A percentile compares a stretch with the other conserved stretches of the same genome.
Evolutionary conservation across 2,113 vertebrate genomes (phyloP).

Genomic region (Microcebus griseorufus): DNA sequence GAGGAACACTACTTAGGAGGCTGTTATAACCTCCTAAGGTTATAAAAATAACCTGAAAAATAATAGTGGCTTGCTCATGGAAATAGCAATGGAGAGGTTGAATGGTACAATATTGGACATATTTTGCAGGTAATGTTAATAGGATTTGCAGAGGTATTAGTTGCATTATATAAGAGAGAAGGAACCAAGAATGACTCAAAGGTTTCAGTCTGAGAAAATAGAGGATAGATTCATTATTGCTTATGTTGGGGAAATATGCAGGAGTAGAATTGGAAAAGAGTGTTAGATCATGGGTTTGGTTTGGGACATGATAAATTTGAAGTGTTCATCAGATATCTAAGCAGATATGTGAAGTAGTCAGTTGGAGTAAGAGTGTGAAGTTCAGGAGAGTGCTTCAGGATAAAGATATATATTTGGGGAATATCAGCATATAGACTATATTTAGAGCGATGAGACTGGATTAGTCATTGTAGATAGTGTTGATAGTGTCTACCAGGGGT

Average conservation of each 20-base stretch:
- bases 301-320: neutral
- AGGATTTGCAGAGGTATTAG: neutral
- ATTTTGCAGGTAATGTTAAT: neutral
- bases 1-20: neutral
- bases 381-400: neutral
- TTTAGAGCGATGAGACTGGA: neutral
- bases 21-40: neutral
- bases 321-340: neutral
- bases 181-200: neutral
- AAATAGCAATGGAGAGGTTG: neutral
- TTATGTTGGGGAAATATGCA: neutral
- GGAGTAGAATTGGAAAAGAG: accelerated
- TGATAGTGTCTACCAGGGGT: neutral
- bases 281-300: neutral
- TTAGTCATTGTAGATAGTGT: neutral
- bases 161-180: neutral
- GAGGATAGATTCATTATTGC: neutral
- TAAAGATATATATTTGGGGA: neutral
- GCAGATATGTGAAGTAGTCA: neutral
- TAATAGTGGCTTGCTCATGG: neutral
- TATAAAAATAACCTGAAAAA: neutral
- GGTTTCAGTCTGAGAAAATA: neutral
- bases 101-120: neutral
- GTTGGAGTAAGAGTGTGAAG: neutral
- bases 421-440: neutral